phyloP scores from a whole-genome alignment of 2,113 vertebrate genomes.

The Ochotona curzoniae region DNA sequence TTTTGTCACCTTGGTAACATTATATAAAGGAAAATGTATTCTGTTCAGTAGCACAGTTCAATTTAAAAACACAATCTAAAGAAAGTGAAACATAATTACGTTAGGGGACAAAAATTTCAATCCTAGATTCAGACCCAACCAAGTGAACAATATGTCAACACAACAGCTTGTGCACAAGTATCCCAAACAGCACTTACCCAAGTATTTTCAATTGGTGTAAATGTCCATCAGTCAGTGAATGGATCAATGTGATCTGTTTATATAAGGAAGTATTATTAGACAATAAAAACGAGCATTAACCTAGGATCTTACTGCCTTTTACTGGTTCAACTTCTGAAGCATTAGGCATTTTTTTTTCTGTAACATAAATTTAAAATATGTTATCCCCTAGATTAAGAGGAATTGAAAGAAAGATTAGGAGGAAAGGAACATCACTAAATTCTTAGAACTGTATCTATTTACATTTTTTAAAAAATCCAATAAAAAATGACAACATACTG shows the following conservation, averaged over 20 bases:
- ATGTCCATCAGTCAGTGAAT: background rate
- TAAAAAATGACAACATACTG: background rate
- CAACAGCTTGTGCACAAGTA: background rate
- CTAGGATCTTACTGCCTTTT: too few relatives aligned
- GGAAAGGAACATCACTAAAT: too few relatives aligned
- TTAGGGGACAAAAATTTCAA: background rate
- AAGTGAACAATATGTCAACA: background rate
- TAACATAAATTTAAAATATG: too few relatives aligned
- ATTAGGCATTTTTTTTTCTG: too few relatives aligned
- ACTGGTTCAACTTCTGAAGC: too few relatives aligned
- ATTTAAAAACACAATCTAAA: background rate
- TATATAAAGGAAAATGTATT: background rate
- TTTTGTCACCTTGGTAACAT: background rate
- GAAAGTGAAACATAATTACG: conserved; percentile 20
- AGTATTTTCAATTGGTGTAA: background rate
- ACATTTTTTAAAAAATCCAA: too few relatives aligned
- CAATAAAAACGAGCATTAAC: background rate
- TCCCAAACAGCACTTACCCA: background rate
- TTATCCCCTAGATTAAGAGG: too few relatives aligned
- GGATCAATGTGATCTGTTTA: background rate
- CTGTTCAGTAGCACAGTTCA: background rate
- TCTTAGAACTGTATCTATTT: too few relatives aligned
- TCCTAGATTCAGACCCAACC: background rate
- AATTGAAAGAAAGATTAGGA: too few relatives aligned
- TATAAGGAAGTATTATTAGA: background rate